Base-by-base conservation (phyloP, 2,888 invertebrate genomes). In the Tubiluchus corallicola region DNA sequence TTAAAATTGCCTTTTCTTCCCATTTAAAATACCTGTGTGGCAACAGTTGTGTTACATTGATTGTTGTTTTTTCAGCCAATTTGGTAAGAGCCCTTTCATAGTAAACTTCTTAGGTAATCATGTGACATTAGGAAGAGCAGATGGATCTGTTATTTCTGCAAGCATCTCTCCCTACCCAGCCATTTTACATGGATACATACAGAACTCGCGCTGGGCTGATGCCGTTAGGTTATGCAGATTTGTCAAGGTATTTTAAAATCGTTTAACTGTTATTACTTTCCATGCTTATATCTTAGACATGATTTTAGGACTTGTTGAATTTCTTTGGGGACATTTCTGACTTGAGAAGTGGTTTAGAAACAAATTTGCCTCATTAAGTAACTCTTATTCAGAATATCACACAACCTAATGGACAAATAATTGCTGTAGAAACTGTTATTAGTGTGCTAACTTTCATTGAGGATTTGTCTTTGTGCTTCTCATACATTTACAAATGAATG, bases 81-180 rank as follows among this genome's bases (percentile, higher is more conserved):
- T 85, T 53, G 90, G 90, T 2, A 78, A 83, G 55, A 80, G 80
- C 55, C 83, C 90, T 1, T 72, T 75, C 47, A 73, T 94, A 9
- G 68, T 78, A 45, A 77, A 75, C 54, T 83, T 90, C 55, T 75
- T 82, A 54, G 83, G 84, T 47, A 82, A 82, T 47, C 76, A 82
- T 45, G 76, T 87, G 1, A 78, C 79, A 1, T 73, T 96, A 41
- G 74, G 88, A 48, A 75, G 87, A 38, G 79, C 80, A 0, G 88
- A 94, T 57, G 96, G 96, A 0, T 82, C 90, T 1, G 64, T 85
- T 9, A 69, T 92, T 20, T 76, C 76, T 48, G 67, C 77, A 3
- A 72, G 76, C 0, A 71, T 82, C 40, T 77, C 81, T 0, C 75
- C 79, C 0, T 82, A 81, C 56, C 68, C 69, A 1, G 61, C 62